Conservation (phyloP, 2,113 vertebrate species). For the Arenaria interpres region DNA sequence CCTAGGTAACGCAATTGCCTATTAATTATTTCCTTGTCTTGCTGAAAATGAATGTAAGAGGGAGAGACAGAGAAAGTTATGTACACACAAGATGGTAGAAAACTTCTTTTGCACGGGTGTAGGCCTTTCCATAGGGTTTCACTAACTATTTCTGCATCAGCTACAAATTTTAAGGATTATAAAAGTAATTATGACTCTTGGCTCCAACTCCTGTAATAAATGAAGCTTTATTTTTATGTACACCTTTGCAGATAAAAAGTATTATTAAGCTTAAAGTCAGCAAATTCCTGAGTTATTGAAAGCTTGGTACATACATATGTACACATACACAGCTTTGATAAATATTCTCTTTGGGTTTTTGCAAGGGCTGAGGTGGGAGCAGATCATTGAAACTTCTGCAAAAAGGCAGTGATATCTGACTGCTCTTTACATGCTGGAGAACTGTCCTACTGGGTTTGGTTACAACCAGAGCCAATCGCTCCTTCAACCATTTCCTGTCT, state of each 20-base stretch:
- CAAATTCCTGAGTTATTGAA: background rate
- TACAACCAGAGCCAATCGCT: background rate
- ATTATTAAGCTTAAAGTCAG: background rate
- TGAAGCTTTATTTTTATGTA: background rate
- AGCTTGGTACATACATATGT: background rate
- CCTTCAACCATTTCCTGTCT: background rate
- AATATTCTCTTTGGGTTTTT: background rate
- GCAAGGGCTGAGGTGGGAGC: rapidly evolving
- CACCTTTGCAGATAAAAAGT: background rate
- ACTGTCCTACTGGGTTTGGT: background rate
- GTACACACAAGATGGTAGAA: background rate
- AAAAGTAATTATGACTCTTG: background rate
- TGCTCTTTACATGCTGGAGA: background rate
- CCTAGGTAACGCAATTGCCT: background rate
- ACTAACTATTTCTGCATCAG: background rate
- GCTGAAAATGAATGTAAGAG: background rate
- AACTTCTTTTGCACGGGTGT: background rate
- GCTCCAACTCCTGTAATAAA: background rate
- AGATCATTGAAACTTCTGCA: background rate
- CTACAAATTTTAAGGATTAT: slow-evolving; percentile 1
- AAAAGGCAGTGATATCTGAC: background rate
- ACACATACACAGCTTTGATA: background rate
- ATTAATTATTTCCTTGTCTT: slow-evolving; percentile 19
- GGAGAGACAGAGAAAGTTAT: background rate
- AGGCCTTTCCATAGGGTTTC: background rate